Percentiles rank a stretch among this genome's conserved stretches.
phyloP scores from a whole-genome alignment of 2,113 vertebrate species.

The Platichthys flesus region DNA sequence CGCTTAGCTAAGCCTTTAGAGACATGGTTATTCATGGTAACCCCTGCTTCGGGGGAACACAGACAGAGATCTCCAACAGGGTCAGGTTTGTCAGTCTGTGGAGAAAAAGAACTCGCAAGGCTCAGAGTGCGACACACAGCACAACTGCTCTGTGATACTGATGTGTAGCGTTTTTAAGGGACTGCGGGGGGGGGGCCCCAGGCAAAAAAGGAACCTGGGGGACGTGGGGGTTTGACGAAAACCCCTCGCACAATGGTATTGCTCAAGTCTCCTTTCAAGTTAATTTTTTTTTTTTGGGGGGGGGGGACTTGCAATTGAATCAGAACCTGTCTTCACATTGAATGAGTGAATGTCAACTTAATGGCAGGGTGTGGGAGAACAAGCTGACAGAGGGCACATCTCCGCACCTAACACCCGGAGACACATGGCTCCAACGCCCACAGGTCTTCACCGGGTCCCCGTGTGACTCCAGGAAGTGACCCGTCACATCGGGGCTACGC shows the following conservation, averaged over 20 bases:
- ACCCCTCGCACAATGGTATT: no score
- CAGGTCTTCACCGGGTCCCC: slow-evolving; percentile 14
- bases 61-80: not conserved
- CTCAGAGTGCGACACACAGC: no score
- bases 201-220: no score
- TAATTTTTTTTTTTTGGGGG: no score
- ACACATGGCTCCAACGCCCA: slow-evolving; percentile 27
- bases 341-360: not conserved
- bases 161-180: no score
- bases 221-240: no score
- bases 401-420: not conserved
- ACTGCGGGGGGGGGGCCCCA: no score
- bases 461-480: slow-evolving; percentile 1
- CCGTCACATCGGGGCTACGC: slow-evolving; percentile 33
- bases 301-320: no score
- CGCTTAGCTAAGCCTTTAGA: not conserved
- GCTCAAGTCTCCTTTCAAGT: no score
- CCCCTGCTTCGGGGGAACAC: not conserved
- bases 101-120: not conserved
- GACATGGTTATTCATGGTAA: slow-evolving; percentile 5
- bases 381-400: slow-evolving; percentile 3
- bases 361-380: not conserved
- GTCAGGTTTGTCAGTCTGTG: not conserved
- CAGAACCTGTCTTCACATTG: not conserved
- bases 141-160: no score